Base-by-base conservation (phyloP, 2,888 invertebrate species). In the Orthonevra nobilis region DNA sequence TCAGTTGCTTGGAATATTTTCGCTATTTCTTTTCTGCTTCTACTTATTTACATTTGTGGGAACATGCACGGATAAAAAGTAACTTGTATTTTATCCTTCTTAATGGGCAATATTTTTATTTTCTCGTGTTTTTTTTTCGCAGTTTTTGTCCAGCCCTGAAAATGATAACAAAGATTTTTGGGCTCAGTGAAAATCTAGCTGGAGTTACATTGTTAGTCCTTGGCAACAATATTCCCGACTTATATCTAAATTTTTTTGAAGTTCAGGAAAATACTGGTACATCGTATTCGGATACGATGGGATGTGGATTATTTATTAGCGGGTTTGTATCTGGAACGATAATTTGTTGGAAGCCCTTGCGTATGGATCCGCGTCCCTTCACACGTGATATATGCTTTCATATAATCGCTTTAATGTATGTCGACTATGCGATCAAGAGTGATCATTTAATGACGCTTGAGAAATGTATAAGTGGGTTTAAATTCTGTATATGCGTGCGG, bases 181-280 rank as follows among this genome's bases (percentile, higher is more conserved):
- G 85, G 19, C 84, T 92, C 46, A 91, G 91, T 60, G 90, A 91
- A 81, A 91, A 89, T 82, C 88, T 91, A 26, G 91, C 91, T 5
- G 93, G 93, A 2, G 92, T 93, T 5, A 93, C 93, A n/a, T 89
- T 93, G 82, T 85, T 94, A 82, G 93, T 93, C 0, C 92, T 93
- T 85, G 93, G 93, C 14, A 94, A 94, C 85, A 93, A 93, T 36
- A 91, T 93, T 0, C 92, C 93, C 2, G 93, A 94, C 85, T n/a
- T n/a, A n/a, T n/a, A n/a, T n/a, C n/a, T n/a, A n/a, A n/a, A n/a
- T n/a, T n/a, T n/a, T n/a, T n/a, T n/a, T n/a, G n/a, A n/a, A n/a
- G n/a, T n/a, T n/a, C n/a, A n/a, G n/a, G n/a, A n/a, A n/a, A n/a
- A n/a, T n/a, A n/a, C n/a, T n/a, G n/a, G n/a, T n/a, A n/a, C 88